These are phyloP conservation scores for Danaus melanippus DNA, from an alignment of 1,140 invertebrate genomes.

Conservation along the genomic window DNA sequence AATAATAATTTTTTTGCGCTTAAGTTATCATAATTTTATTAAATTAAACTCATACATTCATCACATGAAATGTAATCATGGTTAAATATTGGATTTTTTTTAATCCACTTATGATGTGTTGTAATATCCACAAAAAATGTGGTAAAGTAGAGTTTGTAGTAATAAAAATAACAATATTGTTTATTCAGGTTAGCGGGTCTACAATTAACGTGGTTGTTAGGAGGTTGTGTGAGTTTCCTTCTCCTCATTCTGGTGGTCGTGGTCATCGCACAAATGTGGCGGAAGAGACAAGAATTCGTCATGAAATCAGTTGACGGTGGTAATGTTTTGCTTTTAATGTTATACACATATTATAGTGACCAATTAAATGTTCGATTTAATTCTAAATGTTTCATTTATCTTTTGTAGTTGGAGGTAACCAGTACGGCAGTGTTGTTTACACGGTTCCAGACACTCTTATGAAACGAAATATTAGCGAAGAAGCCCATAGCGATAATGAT, in stretches of 20 bases:
- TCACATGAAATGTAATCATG: too few relatives aligned
- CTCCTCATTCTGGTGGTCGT: conserved; percentile 31
- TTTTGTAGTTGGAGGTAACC: conserved; percentile 14
- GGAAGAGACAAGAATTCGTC: conserved; percentile 17
- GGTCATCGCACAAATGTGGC: conserved; percentile 39
- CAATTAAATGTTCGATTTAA: too few relatives aligned
- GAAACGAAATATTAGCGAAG: conserved; percentile 4
- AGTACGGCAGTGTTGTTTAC: conserved; percentile 35
- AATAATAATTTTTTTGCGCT: too few relatives aligned
- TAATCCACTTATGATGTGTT: too few relatives aligned
- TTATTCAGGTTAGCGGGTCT: conserved; percentile 45
- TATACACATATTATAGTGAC: too few relatives aligned
- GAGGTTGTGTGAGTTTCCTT: conserved; percentile 28
- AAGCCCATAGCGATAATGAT: not conserved
- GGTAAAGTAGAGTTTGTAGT: too few relatives aligned
- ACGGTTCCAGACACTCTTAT: conserved; percentile 34
- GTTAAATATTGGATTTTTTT: too few relatives aligned
- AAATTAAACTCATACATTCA: too few relatives aligned
- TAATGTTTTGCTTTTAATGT: conserved; percentile 7
- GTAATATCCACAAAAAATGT: too few relatives aligned
- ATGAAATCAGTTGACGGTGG: conserved; percentile 15
- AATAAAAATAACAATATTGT: too few relatives aligned
- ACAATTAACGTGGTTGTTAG: conserved; percentile 35
- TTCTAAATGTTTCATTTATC: conserved; percentile 4
- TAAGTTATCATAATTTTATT: too few relatives aligned